Evolutionary conservation across 2,888 invertebrate genomes (phyloP).

Genomic region (Tortricodes alternella): DNA sequence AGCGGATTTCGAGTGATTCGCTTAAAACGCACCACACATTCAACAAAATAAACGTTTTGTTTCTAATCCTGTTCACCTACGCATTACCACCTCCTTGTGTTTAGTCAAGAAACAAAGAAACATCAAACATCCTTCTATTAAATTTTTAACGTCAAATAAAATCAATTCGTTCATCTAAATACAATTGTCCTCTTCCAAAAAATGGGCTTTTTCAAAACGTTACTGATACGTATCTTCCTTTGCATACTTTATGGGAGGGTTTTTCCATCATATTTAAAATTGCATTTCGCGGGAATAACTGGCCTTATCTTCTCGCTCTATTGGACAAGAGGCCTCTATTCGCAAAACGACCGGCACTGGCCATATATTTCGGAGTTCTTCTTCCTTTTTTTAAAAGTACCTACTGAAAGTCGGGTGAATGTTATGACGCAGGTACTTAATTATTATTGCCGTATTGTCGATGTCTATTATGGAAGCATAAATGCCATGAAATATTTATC

Average conservation of each 20-base stretch:
- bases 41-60: no score
- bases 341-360: slow-evolving; percentile 33
- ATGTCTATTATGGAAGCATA: no score
- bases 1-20: no score
- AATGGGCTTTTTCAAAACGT: background rate
- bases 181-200: no score
- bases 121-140: no score
- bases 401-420: background rate
- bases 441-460: no score
- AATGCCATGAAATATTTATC: background rate
- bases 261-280: slow-evolving; percentile 23
- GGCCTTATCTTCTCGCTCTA: slow-evolving; percentile 42
- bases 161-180: background rate
- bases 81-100: no score
- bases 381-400: background rate
- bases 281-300: slow-evolving; percentile 23
- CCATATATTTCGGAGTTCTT: slow-evolving; percentile 7
- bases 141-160: background rate
- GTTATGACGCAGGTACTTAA: background rate
- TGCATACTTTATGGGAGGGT: slow-evolving; percentile 5
- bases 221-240: slow-evolving; percentile 11
- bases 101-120: no score
- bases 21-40: no score
- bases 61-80: no score
- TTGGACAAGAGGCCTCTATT: slow-evolving; percentile 42